These are phyloP conservation scores for Nemotelus nigrinus DNA, from an alignment of 2,888 invertebrate species.

Conservation along the genomic window DNA sequence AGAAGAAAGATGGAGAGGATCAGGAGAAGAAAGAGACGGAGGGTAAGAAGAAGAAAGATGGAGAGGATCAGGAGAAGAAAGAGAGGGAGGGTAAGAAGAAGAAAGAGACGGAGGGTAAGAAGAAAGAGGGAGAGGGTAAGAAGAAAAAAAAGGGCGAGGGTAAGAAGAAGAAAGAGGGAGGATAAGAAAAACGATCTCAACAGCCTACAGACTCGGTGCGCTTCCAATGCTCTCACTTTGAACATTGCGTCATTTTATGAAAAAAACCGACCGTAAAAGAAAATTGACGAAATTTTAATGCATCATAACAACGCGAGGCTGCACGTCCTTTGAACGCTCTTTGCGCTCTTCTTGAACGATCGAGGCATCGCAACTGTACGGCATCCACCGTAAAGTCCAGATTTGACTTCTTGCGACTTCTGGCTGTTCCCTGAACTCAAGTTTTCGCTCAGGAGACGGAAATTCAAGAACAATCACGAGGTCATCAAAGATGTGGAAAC, in stretches of 20 bases:
- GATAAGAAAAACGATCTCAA: too few relatives aligned
- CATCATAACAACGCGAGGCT: not conserved
- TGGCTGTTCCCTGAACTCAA: not conserved
- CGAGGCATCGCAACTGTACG: not conserved
- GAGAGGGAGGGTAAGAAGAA: not conserved
- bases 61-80: not conserved
- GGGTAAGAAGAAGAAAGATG: not conserved
- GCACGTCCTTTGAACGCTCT: too few relatives aligned
- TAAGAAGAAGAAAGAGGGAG: not conserved
- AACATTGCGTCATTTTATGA: conserved; percentile 7
- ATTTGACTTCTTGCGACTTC: not conserved
- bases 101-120: not conserved
- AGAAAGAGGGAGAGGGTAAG: not conserved
- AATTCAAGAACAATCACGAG: not conserved
- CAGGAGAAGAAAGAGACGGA: not conserved
- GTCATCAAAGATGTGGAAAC: conserved; percentile 4
- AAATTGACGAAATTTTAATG: not conserved
- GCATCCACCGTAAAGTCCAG: conserved; percentile 8
- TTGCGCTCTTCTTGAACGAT: too few relatives aligned
- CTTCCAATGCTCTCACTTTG: too few relatives aligned
- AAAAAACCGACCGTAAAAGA: not conserved
- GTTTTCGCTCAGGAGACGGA: not conserved
- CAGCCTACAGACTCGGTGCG: too few relatives aligned
- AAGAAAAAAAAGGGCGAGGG: not conserved
- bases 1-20: not conserved